Evolutionary conservation across 2,113 vertebrate species (phyloP), one percentile per base, ranked within the genome.

Genomic region (Rhadina sibilatrix): DNA sequence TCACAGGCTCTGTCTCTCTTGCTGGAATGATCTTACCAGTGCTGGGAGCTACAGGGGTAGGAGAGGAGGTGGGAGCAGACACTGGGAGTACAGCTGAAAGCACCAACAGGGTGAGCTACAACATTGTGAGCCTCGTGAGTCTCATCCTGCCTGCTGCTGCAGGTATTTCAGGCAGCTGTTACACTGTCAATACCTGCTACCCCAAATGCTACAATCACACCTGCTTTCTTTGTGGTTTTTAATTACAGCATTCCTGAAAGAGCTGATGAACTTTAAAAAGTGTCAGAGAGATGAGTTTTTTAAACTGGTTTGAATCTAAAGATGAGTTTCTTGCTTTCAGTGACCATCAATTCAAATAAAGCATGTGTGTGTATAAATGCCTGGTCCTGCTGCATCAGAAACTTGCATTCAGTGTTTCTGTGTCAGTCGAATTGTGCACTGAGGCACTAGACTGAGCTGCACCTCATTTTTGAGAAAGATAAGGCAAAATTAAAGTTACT

Each of bases 71-170:
- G 30, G 54, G 69, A 52, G 46, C 64, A 90, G 64, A 11, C 4
- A 0, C 37, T 31, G 37, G 7, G 14, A 59, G 5, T 9, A 9
- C 57, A 60, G 28, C 2, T 5, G 37, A 6, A 4, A 65, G 69
- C 31, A 54, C 9, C 44, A 28, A 28, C 53, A 5, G 0, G 9
- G 6, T 2, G 1, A 89, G 23, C 37, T 33, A 0, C 9, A 2
- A 44, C 40, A 40, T 18, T 44, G 44, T 44, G 37, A 10, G 12
- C 54, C 46, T 69, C 0, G 0, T 5, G 31, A 31, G 50, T 28
- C 59, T 77, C 61, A 49, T 37, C 38, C 47, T 54, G 33, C 7
- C 5, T 13, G 30, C 11, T 69, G 40, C 64, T 72, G 50, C 84
- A 16, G 16, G 8, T 20, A 20, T 77, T 91, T 61, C n/a, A 12